A percentile compares a stretch with the other conserved stretches of the same genome.
phyloP scores from a whole-genome alignment of 1,140 invertebrate species.

The silkworm (Bombyx mori) region ASM3026992v2 NC_085131.1:3892001-3892500 shows the following conservation, averaged over 20 bases:
- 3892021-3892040: no score
- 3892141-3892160: conserved; percentile 53
- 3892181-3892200: conserved; percentile 42
- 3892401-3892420: conserved; percentile 85
- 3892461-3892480: conserved; percentile 93
- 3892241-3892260: conserved; percentile 32
- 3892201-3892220: conserved; percentile 50
- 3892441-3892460: conserved; percentile 92
- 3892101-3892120: conserved; percentile 48
- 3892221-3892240: conserved; percentile 34
- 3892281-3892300: conserved; percentile 64
- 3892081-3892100: conserved; percentile 34
- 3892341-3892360: conserved; percentile 62
- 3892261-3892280: conserved; percentile 50
- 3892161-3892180: conserved; percentile 56
- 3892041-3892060: no score
- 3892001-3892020: no score
- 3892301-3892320: conserved; percentile 59
- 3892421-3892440: conserved; percentile 88
- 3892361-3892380: conserved; percentile 72
- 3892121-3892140: conserved; percentile 56
- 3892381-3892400: conserved; percentile 74
- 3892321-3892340: conserved; percentile 67
- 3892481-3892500: conserved; percentile 91
- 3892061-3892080: conserved; percentile 20